Percentiles rank a stretch among this genome's conserved stretches.
These are phyloP conservation scores for Polypedilum vanderplanki DNA, from an alignment of 1,140 invertebrate genomes.

Conservation along the genomic window DNA sequence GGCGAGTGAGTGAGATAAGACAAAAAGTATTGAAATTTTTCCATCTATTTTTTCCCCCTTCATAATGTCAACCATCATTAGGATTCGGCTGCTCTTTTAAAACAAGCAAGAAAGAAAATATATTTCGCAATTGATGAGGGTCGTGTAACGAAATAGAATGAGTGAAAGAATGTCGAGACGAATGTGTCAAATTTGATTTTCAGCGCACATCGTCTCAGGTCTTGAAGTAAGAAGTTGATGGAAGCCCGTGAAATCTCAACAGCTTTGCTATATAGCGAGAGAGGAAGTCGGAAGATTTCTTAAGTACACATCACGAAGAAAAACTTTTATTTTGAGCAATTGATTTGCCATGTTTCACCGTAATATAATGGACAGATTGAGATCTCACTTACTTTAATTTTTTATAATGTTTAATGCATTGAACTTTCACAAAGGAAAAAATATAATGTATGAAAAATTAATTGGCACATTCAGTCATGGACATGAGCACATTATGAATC, in stretches of 20 bases:
- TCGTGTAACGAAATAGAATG: neutral
- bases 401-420: neutral
- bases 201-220: no score
- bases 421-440: no score
- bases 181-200: constrained; percentile 19
- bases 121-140: neutral
- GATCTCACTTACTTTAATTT: neutral
- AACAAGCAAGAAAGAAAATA: neutral
- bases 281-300: neutral
- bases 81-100: neutral
- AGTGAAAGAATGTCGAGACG: neutral
- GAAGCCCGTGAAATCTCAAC: no score
- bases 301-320: neutral
- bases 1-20: no score
- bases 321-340: neutral
- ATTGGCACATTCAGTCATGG: no score
- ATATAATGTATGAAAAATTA: no score
- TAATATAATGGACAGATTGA: neutral
- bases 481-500: no score
- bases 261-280: no score
- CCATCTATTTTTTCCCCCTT: no score
- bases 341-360: neutral
- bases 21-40: neutral
- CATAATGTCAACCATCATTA: constrained; percentile 12
- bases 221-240: no score